Evolutionary conservation across 2,797 vertebrate species (phyloP).

Genomic region (Bryconaethiops microstoma): DNA sequence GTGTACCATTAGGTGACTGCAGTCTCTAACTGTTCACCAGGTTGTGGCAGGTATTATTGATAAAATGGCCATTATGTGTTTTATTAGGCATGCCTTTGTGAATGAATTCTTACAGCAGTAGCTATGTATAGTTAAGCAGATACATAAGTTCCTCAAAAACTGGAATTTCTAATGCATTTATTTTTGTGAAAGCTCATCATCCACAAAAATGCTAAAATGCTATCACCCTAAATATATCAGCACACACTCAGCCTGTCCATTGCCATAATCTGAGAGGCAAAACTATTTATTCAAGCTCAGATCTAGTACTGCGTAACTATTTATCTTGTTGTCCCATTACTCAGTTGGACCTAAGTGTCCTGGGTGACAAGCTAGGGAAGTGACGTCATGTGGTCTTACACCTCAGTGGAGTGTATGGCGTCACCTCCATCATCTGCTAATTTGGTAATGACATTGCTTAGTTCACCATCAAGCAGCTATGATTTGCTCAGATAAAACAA

Average conservation of each 20-base stretch:
- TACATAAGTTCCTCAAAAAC: not conserved
- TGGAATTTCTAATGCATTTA: not conserved
- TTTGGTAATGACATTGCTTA: slow-evolving; percentile 20
- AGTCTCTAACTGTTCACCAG: too few relatives aligned
- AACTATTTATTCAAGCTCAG: slow-evolving; percentile 39
- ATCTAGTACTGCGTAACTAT: slow-evolving; percentile 43
- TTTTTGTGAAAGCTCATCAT: not conserved
- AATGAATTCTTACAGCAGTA: not conserved
- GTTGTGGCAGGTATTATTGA: too few relatives aligned
- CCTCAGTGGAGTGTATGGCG: slow-evolving; percentile 44
- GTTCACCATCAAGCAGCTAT: not conserved
- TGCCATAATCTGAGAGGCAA: slow-evolving; percentile 22
- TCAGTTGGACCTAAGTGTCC: slow-evolving; percentile 37
- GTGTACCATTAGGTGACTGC: too few relatives aligned
- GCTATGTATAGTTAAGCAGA: not conserved
- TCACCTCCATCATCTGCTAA: slow-evolving; percentile 12
- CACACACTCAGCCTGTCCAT: slow-evolving; percentile 3
- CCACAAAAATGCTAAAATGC: not conserved
- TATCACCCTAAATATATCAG: slow-evolving; percentile 6
- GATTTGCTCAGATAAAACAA: slow-evolving; percentile 2
- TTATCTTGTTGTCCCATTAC: slow-evolving; percentile 40
- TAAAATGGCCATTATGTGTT: not conserved
- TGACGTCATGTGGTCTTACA: slow-evolving; percentile 49
- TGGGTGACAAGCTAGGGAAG: slow-evolving; percentile 40
- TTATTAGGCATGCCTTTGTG: not conserved